Conservation (phyloP, 2,113 vertebrate genomes). For the Erinaceus europaeus region DNA sequence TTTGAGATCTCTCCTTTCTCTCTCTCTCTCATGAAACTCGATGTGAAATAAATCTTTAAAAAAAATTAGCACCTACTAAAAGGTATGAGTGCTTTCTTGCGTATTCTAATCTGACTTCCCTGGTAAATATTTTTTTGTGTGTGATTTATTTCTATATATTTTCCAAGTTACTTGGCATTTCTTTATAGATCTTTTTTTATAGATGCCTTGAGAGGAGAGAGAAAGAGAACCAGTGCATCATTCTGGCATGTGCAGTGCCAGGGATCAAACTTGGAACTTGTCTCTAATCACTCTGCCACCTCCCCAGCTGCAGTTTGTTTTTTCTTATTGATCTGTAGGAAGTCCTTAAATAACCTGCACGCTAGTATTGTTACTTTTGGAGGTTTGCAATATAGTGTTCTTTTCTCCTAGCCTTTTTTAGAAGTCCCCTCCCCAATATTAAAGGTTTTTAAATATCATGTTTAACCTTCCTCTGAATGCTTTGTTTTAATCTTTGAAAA, state of each 20-base stretch:
- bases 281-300: too few species aligned
- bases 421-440: not conserved
- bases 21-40: too few species aligned
- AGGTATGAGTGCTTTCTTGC: slow-evolving; percentile 19
- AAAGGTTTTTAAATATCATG: not conserved
- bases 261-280: too few species aligned
- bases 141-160: not conserved
- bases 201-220: too few species aligned
- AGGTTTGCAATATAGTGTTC: not conserved
- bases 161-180: not conserved
- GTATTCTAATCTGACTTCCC: slow-evolving; percentile 14
- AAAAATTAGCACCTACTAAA: slow-evolving; percentile 9
- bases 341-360: not conserved
- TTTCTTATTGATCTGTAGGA: not conserved
- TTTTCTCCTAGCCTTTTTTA: not conserved
- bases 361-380: not conserved
- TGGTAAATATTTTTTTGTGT: slow-evolving; percentile 1
- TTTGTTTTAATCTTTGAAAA: not conserved
- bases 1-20: too few species aligned
- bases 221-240: too few species aligned
- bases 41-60: too few species aligned
- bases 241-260: too few species aligned
- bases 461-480: not conserved
- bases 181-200: not conserved
- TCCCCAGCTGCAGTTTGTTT: too few species aligned